A percentile compares a stretch with the other conserved stretches of the same genome.
phyloP scores from a whole-genome alignment of 1,140 invertebrate species.

The Cephus cinctus region DNA sequence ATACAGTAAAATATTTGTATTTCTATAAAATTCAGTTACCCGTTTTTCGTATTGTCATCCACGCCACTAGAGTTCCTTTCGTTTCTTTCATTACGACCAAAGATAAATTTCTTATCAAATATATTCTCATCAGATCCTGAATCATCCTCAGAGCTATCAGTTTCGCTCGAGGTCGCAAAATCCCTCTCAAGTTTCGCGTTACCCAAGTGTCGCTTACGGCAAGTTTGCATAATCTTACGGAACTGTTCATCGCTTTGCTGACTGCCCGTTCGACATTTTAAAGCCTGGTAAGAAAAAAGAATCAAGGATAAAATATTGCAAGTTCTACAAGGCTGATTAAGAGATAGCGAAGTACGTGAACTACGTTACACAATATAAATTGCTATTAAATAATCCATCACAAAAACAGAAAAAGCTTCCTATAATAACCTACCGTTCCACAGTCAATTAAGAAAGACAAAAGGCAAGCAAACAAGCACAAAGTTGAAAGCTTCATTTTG shows the following conservation, averaged over 20 bases:
- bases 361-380: background rate
- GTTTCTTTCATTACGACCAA: constrained; percentile 14
- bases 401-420: constrained; percentile 10
- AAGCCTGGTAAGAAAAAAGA: constrained; percentile 23
- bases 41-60: too few species aligned
- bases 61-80: too few species aligned
- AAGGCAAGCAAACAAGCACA: too few species aligned
- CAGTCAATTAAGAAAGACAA: too few species aligned
- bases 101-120: constrained; percentile 36
- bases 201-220: constrained; percentile 28
- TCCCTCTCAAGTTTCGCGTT: constrained; percentile 16
- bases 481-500: background rate
- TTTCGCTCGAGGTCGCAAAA: constrained; percentile 22
- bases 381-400: too few species aligned
- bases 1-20: too few species aligned
- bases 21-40: too few species aligned
- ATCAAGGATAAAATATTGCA: too few species aligned
- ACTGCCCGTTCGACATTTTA: constrained; percentile 42
- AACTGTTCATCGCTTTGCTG: constrained; percentile 39
- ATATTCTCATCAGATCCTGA: constrained; percentile 32
- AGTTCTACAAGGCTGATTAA: background rate
- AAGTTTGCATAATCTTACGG: constrained; percentile 39
- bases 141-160: constrained; percentile 28
- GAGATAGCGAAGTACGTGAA: background rate
- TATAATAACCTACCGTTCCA: constrained; percentile 1